Evolutionary conservation across 1,140 invertebrate species (phyloP).

Genomic region (Mesaphorura yosii): DNA sequence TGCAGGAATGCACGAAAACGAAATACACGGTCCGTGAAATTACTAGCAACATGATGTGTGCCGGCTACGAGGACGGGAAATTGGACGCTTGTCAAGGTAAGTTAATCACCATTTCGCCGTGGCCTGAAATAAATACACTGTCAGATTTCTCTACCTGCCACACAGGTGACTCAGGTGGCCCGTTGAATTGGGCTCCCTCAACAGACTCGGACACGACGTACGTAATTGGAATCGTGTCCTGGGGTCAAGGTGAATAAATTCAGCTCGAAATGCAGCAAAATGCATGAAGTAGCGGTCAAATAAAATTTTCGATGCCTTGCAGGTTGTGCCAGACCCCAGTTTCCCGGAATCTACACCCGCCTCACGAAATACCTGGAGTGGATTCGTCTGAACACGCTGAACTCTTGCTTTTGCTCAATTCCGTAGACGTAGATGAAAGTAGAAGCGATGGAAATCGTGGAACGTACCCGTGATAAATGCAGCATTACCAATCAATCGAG

Average conservation of each 20-base stretch:
- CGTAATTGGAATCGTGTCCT: conserved; percentile 29
- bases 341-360: conserved; percentile 26
- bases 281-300: neutral
- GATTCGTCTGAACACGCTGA: conserved; percentile 27
- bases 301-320: no score
- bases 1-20: conserved; percentile 30
- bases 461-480: no score
- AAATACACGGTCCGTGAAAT: conserved; percentile 45
- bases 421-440: no score
- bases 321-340: conserved; percentile 22
- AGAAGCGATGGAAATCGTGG: no score
- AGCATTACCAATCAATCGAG: no score
- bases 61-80: conserved; percentile 54
- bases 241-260: conserved; percentile 30
- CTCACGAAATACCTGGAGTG: conserved; percentile 30
- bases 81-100: conserved; percentile 60
- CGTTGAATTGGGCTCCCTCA: conserved; percentile 31
- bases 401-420: conserved; percentile 28
- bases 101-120: conserved; percentile 10
- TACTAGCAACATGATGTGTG: conserved; percentile 65
- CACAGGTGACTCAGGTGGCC: conserved; percentile 29
- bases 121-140: neutral
- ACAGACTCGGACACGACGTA: conserved; percentile 30
- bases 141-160: conserved; percentile 11
- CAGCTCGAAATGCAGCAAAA: neutral